Conservation (phyloP, 2,888 invertebrate genomes). For the Drosophila quinaria region DNA sequence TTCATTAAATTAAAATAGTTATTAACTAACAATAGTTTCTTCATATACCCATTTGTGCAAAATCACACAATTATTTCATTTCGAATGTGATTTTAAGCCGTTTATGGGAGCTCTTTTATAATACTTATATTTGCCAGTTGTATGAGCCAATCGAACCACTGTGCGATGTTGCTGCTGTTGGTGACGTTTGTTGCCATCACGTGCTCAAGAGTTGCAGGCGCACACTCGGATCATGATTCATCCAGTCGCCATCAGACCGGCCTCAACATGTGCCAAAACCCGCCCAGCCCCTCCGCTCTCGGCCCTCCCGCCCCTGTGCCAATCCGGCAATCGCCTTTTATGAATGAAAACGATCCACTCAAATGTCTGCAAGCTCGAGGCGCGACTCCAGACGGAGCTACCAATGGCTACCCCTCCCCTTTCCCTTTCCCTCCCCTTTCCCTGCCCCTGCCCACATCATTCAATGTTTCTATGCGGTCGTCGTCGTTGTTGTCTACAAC, state of each 20-base stretch:
- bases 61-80: too few relatives aligned
- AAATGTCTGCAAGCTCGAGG: conserved; percentile 53
- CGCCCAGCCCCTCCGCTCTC: conserved; percentile 31
- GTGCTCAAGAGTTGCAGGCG: conserved; percentile 55
- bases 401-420: neutral
- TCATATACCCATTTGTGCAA: too few relatives aligned
- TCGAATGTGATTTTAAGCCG: too few relatives aligned
- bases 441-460: conserved; percentile 31
- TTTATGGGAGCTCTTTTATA: too few relatives aligned
- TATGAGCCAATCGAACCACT: conserved; percentile 1
- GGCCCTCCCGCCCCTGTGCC: too few relatives aligned
- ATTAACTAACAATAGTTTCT: too few relatives aligned
- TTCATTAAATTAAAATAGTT: too few relatives aligned
- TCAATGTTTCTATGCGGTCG: conserved; percentile 64
- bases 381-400: conserved; percentile 50
- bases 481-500: conserved; percentile 59
- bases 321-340: conserved; percentile 62
- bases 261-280: conserved; percentile 60
- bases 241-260: conserved; percentile 41
- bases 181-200: conserved; percentile 57
- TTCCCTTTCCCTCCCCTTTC: conserved; percentile 6
- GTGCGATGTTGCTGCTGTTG: conserved; percentile 17
- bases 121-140: neutral
- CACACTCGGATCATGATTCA: conserved; percentile 54
- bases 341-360: conserved; percentile 69